phyloP scores from a whole-genome alignment of 2,113 vertebrate species.

The Sander lucioperca region DNA sequence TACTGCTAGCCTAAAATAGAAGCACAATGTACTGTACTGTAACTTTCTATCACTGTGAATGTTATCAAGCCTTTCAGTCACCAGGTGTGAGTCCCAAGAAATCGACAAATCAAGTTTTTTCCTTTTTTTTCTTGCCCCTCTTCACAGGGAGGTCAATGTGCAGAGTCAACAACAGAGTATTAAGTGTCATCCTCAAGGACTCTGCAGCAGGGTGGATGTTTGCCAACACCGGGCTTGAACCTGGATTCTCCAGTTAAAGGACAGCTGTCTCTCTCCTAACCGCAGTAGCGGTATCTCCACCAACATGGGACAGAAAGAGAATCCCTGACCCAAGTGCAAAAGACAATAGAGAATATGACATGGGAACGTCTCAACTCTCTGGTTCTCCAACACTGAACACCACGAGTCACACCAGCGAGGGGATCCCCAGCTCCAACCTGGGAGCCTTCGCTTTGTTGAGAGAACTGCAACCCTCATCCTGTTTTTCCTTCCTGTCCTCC shows the following conservation, averaged over 20 bases:
- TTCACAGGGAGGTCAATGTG: constrained; percentile 26
- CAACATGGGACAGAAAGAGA: constrained; percentile 66
- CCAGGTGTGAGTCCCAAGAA: constrained; percentile 6
- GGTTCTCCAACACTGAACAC: constrained; percentile 77
- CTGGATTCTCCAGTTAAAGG: constrained; percentile 55
- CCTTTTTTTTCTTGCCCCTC: constrained; percentile 9
- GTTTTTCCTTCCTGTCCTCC: constrained; percentile 64
- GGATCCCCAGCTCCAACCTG: constrained; percentile 58
- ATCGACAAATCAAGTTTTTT: constrained; percentile 3
- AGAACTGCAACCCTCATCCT: constrained; percentile 66
- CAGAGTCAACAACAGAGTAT: constrained; percentile 46
- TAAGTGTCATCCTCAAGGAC: constrained; percentile 55
- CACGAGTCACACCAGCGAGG: constrained; percentile 55
- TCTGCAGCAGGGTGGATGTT: constrained; percentile 40
- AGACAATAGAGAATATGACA: constrained; percentile 79
- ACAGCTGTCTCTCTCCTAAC: constrained; percentile 55
- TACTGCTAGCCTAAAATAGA: background rate
- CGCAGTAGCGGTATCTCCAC: constrained; percentile 43
- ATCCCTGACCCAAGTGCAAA: constrained; percentile 70
- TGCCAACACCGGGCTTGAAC: constrained; percentile 53
- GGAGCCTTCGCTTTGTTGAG: constrained; percentile 27
- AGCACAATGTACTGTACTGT: background rate
- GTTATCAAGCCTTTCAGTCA: background rate
- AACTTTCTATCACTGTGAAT: background rate
- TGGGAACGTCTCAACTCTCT: constrained; percentile 82